Percentiles rank a stretch among this genome's conserved stretches.
phyloP scores from a whole-genome alignment of 2,797 vertebrate genomes.

The Scomberomorus guttatus region DNA sequence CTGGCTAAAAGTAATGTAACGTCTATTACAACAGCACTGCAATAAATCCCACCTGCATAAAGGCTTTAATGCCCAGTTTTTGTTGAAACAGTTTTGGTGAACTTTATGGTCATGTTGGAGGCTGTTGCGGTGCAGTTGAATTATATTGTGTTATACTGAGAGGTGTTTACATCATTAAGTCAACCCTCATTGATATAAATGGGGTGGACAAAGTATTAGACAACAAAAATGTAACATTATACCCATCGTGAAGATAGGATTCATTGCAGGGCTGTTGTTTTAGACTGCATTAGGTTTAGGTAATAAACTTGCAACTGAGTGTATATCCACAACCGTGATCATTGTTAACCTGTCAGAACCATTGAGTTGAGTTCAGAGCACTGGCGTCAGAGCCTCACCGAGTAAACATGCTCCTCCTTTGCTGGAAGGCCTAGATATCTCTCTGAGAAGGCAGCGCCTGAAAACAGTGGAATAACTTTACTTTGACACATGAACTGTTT shows the following conservation, averaged over 20 bases:
- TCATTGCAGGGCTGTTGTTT: background rate
- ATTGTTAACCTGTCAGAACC: background rate
- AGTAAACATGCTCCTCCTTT: slow-evolving; percentile 88
- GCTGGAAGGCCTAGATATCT: slow-evolving; percentile 88
- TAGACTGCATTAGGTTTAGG: background rate
- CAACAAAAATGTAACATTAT: background rate
- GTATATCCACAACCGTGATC: background rate
- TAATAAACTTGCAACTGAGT: slow-evolving; percentile 10
- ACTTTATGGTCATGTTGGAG: background rate
- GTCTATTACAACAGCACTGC: background rate
- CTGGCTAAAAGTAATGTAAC: background rate
- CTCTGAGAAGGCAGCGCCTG: slow-evolving; percentile 89
- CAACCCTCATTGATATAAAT: background rate
- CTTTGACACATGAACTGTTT: background rate
- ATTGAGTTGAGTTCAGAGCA: background rate
- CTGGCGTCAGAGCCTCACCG: slow-evolving; percentile 68
- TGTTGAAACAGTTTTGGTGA: background rate
- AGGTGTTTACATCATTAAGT: too few relatives aligned
- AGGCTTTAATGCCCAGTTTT: slow-evolving; percentile 13
- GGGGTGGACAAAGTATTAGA: background rate
- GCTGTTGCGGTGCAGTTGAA: slow-evolving; percentile 2
- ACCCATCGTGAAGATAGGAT: background rate
- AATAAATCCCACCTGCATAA: slow-evolving; percentile 18
- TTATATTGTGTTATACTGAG: too few relatives aligned
- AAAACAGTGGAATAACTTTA: slow-evolving; percentile 38